Evolutionary conservation across 2,888 invertebrate genomes (phyloP), one percentile per base, ranked within the genome.

Genomic region (Dione vanillae): DNA sequence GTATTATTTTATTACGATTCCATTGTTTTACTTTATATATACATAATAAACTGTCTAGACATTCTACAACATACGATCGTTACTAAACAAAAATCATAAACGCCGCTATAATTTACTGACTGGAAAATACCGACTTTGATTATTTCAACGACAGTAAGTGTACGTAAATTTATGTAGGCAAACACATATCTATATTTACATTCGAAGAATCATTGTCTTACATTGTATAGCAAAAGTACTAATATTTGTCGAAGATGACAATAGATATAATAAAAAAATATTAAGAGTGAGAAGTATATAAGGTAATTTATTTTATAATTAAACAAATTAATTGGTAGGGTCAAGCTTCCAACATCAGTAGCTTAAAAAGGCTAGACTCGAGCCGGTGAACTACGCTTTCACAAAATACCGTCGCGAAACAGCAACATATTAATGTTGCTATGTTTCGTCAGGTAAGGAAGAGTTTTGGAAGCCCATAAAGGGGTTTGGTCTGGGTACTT

Each of bases 81-180:
- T 37, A 49, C 19, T 64, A 37, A 64, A 64, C 47, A 49, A 16
- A 64, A 49, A 47, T 35, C 37, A 64, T 49, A 64, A 58, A 40
- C 37, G 45, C 49, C 19, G 58, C 37, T 58, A 67, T 16, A 47
- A 49, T 49, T 67, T 47, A 67, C 40, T 37, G 67, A 35, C 58
- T 67, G 40, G 47, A 49, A 67, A 41, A 59, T 19, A 49, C 49
- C n/a, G 16, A 58, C 58, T 47, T 41, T 67, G 58, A 47, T 58
- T 49, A 67, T 49, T 59, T 8, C n/a, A 47, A 58, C 45, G 8
- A 16, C 35, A 66, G 40, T 19, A 47, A 58, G 14, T 8, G 59
- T 27, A 27, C 45, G 10, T 45, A 27, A 20, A 27, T 10, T 45
- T 27, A n/a, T 45, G 11, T n/a, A 27, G 27, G 27, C 27, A 27